Base-by-base conservation (phyloP, 1,140 invertebrate genomes). In the Saccostrea cuccullata region DNA sequence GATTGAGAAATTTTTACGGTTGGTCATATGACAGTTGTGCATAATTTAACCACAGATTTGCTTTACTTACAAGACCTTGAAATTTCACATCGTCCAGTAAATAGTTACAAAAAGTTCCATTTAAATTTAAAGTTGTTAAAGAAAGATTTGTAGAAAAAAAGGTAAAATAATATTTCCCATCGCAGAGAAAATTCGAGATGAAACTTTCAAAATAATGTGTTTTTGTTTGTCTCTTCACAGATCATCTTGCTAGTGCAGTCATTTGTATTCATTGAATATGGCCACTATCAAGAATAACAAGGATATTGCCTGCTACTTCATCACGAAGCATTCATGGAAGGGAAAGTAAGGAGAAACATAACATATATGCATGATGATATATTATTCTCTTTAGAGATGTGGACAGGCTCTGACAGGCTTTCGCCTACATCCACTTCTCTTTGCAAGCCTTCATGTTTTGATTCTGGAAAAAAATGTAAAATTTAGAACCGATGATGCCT, bases 251-350 rank as follows among this genome's bases (percentile, higher is more conserved):
- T 2, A 20, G 58, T 6, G 58, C 17, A 64, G 17, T 64, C 58
- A 17, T 20, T 64, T 64, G 58, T 60, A 1, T 20, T 20, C 9
- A 20, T 84, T 55, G 40, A 92, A 67, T 8, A 93, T 93, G 92
- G 85, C 84, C 82, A 87, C 90, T 2, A 87, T 95, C 87, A 95
- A 95, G 84, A 97, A 98, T 95, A 98, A 98, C 96, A 96, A 97
- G 94, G 98, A 98, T 97, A 96, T 98, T 93, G 97, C 97, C 89
- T 98, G 98, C 95, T 99, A 98, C 96, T 96, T 98, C 95, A 98
- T 99, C 92, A 99, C 98, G 17, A 99, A 99, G 96, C 98, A 98
- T 94, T 98, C 96, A 89, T 97, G 98, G 98, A 99, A 98, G 96
- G 98, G 98, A 95, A 99, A 98, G 97, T 98, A 96, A 96, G 97